Percentiles rank a stretch among this genome's conserved stretches.
phyloP scores from a whole-genome alignment of 2,888 invertebrate genomes.

The Lamellibrachia satsuma region DNA sequence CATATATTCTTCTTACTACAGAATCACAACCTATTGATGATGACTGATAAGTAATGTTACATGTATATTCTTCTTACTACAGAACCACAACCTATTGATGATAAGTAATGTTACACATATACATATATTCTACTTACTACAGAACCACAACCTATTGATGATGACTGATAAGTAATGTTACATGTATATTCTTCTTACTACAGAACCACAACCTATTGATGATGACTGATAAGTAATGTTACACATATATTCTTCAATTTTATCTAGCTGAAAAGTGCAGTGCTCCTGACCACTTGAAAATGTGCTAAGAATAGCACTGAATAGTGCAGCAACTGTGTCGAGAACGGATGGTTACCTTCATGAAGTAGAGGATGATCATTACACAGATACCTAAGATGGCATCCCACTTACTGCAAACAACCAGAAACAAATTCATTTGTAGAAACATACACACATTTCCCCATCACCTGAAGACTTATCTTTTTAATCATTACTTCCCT shows the following conservation, averaged over 20 bases:
- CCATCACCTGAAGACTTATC: too few relatives aligned
- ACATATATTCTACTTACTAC: neutral
- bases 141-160: too few relatives aligned
- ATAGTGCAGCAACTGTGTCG: neutral
- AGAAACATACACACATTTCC: neutral
- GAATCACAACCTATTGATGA: too few relatives aligned
- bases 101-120: neutral
- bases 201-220: too few relatives aligned
- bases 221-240: too few relatives aligned
- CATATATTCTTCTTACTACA: too few relatives aligned
- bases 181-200: too few relatives aligned
- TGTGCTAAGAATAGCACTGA: neutral
- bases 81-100: too few relatives aligned
- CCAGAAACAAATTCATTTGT: neutral
- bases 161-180: too few relatives aligned
- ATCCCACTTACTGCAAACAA: conserved; percentile 38
- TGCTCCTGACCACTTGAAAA: neutral
- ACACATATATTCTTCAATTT: neutral
- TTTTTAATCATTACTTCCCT: too few relatives aligned
- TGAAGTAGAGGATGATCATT: conserved; percentile 39
- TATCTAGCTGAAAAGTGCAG: neutral
- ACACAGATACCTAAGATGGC: conserved; percentile 37
- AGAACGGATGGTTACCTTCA: conserved; percentile 37
- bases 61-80: too few relatives aligned
- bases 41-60: too few relatives aligned